Percentiles rank a stretch among this genome's conserved stretches.
These are phyloP conservation scores for Ploceus nigricollis DNA, from an alignment of 2,113 vertebrate species.

Conservation along the genomic window DNA sequence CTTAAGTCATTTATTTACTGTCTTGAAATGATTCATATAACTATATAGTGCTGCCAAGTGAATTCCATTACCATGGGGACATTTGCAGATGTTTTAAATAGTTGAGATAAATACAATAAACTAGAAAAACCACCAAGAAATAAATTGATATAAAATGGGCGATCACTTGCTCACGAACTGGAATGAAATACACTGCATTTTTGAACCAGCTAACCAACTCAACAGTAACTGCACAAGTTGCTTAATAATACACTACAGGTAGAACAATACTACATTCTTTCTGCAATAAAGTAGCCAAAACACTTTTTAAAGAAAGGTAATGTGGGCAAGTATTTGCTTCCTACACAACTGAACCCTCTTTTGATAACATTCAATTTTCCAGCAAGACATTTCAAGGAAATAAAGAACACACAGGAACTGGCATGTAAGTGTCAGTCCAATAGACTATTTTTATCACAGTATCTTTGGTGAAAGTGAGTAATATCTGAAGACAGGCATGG, in stretches of 20 bases:
- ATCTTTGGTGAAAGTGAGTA: neutral
- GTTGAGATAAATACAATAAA: slow-evolving; percentile 5
- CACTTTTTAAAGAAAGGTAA: neutral
- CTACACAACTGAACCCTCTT: neutral
- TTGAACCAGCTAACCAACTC: neutral
- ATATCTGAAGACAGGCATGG: neutral
- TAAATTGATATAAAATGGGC: neutral
- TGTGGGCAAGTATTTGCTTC: neutral
- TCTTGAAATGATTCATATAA: slow-evolving; percentile 16
- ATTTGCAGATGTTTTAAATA: slow-evolving; percentile 30
- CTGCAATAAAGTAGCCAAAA: neutral
- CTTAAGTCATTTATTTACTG: neutral
- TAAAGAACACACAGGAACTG: neutral
- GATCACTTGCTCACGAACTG: neutral
- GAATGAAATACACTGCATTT: neutral
- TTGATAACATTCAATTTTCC: neutral
- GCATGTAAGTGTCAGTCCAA: neutral
- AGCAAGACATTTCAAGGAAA: neutral
- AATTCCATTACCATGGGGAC: slow-evolving; percentile 22
- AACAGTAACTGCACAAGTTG: neutral
- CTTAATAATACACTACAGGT: neutral
- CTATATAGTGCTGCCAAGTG: slow-evolving; percentile 7
- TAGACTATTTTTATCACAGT: neutral
- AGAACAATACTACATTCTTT: neutral
- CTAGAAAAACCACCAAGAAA: neutral